phyloP scores from a whole-genome alignment of 2,113 vertebrate species.

The Accipiter cooperii region DNA sequence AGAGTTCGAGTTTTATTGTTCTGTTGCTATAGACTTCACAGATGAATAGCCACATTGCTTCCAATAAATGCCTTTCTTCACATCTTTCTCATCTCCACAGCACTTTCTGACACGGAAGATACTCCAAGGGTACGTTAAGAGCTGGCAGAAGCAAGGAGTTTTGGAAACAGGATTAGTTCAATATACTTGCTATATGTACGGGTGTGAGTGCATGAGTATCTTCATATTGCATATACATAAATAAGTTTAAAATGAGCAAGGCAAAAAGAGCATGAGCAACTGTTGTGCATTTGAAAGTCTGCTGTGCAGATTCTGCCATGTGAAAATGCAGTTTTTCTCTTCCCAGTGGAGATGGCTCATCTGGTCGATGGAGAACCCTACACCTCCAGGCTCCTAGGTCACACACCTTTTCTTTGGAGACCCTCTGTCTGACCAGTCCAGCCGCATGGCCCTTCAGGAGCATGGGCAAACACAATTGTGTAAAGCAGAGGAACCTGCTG shows the following conservation, averaged over 20 bases:
- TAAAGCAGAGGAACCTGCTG: not conserved
- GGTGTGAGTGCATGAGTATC: too few relatives aligned
- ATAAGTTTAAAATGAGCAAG: not conserved
- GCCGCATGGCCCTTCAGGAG: too few relatives aligned
- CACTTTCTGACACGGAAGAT: not conserved
- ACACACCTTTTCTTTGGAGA: too few relatives aligned
- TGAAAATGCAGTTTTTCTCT: not conserved
- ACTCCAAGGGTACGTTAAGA: not conserved
- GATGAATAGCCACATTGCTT: slow-evolving; percentile 2
- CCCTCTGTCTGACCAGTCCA: not conserved
- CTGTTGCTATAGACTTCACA: slow-evolving; percentile 48
- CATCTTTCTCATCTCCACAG: not conserved
- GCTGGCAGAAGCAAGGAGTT: not conserved
- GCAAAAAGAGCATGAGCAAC: not conserved
- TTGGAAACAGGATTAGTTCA: not conserved
- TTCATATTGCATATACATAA: not conserved
- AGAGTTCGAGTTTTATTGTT: slow-evolving; percentile 38
- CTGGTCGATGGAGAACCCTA: too few relatives aligned
- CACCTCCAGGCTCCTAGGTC: too few relatives aligned
- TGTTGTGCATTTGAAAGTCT: not conserved
- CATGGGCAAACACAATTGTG: too few relatives aligned
- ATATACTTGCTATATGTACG: fast-evolving
- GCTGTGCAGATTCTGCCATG: not conserved
- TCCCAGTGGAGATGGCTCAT: too few relatives aligned
- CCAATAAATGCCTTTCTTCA: not conserved